phyloP scores from a whole-genome alignment of 1,140 invertebrate genomes.

The Tetramorium simillimum region DNA sequence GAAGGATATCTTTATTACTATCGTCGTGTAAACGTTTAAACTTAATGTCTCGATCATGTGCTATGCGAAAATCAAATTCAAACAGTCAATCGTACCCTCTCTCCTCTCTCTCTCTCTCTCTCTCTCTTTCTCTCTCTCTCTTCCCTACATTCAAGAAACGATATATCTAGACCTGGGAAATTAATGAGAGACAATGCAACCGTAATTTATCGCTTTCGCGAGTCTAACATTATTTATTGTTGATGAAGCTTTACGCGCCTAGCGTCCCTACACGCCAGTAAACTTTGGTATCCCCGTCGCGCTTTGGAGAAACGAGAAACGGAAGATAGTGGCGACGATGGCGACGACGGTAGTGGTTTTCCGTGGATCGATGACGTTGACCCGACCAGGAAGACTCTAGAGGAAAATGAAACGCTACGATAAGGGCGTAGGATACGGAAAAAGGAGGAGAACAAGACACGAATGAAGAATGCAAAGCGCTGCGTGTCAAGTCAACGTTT shows the following conservation, averaged over 20 bases:
- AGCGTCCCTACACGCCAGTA: slow-evolving; percentile 27
- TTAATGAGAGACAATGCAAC: slow-evolving; percentile 15
- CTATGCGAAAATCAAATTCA: neutral
- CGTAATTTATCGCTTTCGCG: slow-evolving; percentile 23
- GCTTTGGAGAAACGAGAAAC: slow-evolving; percentile 56
- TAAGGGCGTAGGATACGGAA: neutral
- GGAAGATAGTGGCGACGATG: slow-evolving; percentile 42
- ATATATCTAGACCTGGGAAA: neutral
- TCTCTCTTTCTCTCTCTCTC: too few relatives aligned
- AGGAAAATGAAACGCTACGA: slow-evolving; percentile 39
- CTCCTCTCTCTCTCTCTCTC: too few relatives aligned
- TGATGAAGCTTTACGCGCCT: slow-evolving; percentile 44
- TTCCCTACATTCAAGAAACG: neutral
- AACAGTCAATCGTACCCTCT: neutral
- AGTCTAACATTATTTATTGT: slow-evolving; percentile 46
- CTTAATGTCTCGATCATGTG: slow-evolving; percentile 9
- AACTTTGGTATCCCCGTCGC: slow-evolving; percentile 51
- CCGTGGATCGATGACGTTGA: slow-evolving; percentile 67
- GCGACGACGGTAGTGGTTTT: slow-evolving; percentile 59
- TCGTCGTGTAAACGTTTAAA: neutral
- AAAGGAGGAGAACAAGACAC: slow-evolving; percentile 2
- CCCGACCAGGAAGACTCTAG: slow-evolving; percentile 43
- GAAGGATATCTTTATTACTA: slow-evolving; percentile 39
- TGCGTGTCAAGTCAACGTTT: slow-evolving; percentile 29
- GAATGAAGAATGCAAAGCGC: slow-evolving; percentile 54